Percentiles rank a stretch among this genome's conserved stretches.
Conservation (phyloP, 92 coral and sea anemone genomes). For the Pocillopora meandrina region DNA sequence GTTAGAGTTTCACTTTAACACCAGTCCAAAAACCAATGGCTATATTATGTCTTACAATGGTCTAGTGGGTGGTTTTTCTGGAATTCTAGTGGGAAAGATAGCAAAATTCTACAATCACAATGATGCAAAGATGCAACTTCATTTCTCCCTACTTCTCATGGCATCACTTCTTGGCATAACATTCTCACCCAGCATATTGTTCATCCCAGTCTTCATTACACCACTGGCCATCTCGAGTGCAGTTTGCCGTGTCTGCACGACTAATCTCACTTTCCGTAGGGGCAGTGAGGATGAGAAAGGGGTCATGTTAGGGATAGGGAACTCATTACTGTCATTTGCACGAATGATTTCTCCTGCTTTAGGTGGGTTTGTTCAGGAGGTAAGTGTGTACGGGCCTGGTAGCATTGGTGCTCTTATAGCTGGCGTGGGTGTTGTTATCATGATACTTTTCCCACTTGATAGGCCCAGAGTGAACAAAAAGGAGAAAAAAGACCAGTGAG, state of each 20-base stretch:
- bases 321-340: slow-evolving; percentile 84
- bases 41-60: slow-evolving; percentile 91
- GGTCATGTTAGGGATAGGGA: slow-evolving; percentile 83
- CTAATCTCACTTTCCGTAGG: slow-evolving; percentile 76
- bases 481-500: slow-evolving; percentile 1
- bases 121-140: slow-evolving; percentile 76
- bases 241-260: slow-evolving; percentile 79
- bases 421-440: slow-evolving; percentile 61
- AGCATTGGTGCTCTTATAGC: slow-evolving; percentile 64
- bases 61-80: slow-evolving; percentile 76
- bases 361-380: slow-evolving; percentile 88
- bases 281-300: slow-evolving; percentile 86
- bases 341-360: slow-evolving; percentile 95
- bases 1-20: slow-evolving; percentile 84
- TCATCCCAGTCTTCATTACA: slow-evolving; percentile 59
- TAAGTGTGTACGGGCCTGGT: slow-evolving; percentile 84
- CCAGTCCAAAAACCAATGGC: slow-evolving; percentile 87
- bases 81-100: slow-evolving; percentile 73
- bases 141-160: slow-evolving; percentile 70
- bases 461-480: slow-evolving; percentile 9
- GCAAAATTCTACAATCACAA: slow-evolving; percentile 62
- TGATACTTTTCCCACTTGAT: slow-evolving; percentile 49
- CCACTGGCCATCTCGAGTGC: slow-evolving; percentile 92
- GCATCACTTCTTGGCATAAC: slow-evolving; percentile 76
- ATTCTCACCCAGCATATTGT: slow-evolving; percentile 77